Evolutionary conservation across 2,797 vertebrate species (phyloP).

Genomic region (Gymnoscopelus braueri): DNA sequence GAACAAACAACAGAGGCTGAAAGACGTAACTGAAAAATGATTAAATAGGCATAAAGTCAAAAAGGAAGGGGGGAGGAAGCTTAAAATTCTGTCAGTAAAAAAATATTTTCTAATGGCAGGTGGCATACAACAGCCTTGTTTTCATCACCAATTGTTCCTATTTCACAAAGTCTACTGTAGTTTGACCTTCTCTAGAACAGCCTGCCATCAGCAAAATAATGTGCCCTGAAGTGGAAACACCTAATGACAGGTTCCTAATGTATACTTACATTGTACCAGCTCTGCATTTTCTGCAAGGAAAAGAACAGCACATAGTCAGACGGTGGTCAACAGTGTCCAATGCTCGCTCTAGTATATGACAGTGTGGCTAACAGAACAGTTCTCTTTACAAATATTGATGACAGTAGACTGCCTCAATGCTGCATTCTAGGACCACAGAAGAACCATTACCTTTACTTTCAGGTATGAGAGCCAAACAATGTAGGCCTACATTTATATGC

Average conservation of each 20-base stretch:
- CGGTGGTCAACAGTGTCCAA: conserved; percentile 10
- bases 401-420: neutral
- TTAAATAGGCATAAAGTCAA: neutral
- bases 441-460: neutral
- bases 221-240: conserved; percentile 14
- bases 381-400: neutral
- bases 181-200: conserved; percentile 1
- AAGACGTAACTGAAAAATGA: neutral
- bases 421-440: neutral
- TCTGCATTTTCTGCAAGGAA: conserved; percentile 92
- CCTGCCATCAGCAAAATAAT: conserved; percentile 30
- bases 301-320: conserved; percentile 34
- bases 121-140: conserved; percentile 1
- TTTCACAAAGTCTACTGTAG: conserved; percentile 8
- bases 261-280: conserved; percentile 95
- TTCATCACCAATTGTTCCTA: neutral
- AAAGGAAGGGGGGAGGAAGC: neutral
- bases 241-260: conserved; percentile 16
- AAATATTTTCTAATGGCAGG: neutral
- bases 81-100: neutral
- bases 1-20: neutral
- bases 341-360: neutral
- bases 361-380: neutral
- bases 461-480: neutral
- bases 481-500: too few species aligned